phyloP scores from a whole-genome alignment of 2,888 invertebrate genomes.

The Drosophila affinis region DNA sequence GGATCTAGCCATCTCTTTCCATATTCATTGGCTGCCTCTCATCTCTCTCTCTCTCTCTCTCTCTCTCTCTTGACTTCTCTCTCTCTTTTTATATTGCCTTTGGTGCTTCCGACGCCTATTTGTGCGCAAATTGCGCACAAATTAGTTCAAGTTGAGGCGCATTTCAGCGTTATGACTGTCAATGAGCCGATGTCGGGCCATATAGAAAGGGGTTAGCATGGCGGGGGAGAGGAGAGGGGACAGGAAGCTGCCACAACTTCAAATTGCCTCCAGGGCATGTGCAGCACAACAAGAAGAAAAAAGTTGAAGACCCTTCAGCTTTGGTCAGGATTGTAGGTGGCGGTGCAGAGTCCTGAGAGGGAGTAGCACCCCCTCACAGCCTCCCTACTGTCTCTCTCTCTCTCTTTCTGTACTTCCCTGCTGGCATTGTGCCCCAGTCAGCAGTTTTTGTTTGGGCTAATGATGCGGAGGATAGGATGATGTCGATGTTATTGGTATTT shows the following conservation, averaged over 20 bases:
- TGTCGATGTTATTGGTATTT: conserved; percentile 48
- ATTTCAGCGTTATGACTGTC: conserved; percentile 77
- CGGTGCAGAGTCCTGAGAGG: neutral
- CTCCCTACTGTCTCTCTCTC: neutral
- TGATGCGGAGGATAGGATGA: conserved; percentile 63
- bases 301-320: conserved; percentile 33
- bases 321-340: conserved; percentile 26
- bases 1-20: conserved; percentile 24
- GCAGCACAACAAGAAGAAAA: conserved; percentile 41
- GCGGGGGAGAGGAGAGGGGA: neutral
- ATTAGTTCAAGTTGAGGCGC: conserved; percentile 73
- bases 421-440: conserved; percentile 60
- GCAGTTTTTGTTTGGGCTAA: conserved; percentile 69
- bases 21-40: conserved; percentile 10
- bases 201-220: neutral
- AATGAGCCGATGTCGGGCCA: conserved; percentile 60
- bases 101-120: conserved; percentile 42
- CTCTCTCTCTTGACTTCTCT: conserved; percentile 5
- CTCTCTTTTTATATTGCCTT: conserved; percentile 24
- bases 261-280: conserved; percentile 51
- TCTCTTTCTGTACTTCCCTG: conserved; percentile 23
- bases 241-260: conserved; percentile 59
- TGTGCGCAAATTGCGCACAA: conserved; percentile 69
- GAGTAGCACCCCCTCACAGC: neutral
- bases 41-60: neutral